Evolutionary conservation across 2,113 vertebrate species (phyloP).

Genomic region (Brachyhypopomus occidentalis): DNA sequence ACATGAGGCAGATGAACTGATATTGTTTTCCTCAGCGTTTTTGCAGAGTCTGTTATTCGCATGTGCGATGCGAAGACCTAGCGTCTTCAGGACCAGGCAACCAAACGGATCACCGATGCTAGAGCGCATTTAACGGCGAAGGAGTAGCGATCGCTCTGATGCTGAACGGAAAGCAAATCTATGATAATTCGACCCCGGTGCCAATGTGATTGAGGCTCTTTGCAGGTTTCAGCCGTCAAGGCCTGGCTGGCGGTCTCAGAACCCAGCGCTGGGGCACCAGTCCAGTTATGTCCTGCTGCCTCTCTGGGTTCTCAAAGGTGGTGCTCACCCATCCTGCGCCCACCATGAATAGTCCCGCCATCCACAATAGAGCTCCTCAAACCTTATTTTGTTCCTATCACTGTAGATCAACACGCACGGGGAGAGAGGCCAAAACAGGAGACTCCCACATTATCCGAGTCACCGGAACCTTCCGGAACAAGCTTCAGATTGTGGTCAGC

Average conservation of each 20-base stretch:
- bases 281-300: neutral
- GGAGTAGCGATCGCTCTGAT: too few relatives aligned
- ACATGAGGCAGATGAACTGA: constrained; percentile 36
- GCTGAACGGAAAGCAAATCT: too few relatives aligned
- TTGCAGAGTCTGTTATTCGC: too few relatives aligned
- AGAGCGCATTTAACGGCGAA: too few relatives aligned
- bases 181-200: too few relatives aligned
- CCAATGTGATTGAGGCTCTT: too few relatives aligned
- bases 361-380: neutral
- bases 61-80: neutral
- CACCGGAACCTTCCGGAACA: neutral
- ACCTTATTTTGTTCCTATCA: neutral
- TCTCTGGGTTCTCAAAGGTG: neutral
- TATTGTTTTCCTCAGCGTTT: neutral
- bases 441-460: constrained; percentile 19
- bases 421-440: constrained; percentile 23
- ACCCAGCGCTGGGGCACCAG: too few relatives aligned
- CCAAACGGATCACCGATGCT: too few relatives aligned
- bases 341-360: constrained; percentile 12
- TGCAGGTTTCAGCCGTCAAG: too few relatives aligned
- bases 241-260: too few relatives aligned
- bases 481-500: neutral
- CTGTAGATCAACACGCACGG: constrained; percentile 2
- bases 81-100: too few relatives aligned
- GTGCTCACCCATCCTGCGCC: neutral